Conservation (phyloP, 1,140 invertebrate species). For the Zaprionus inermis region DNA sequence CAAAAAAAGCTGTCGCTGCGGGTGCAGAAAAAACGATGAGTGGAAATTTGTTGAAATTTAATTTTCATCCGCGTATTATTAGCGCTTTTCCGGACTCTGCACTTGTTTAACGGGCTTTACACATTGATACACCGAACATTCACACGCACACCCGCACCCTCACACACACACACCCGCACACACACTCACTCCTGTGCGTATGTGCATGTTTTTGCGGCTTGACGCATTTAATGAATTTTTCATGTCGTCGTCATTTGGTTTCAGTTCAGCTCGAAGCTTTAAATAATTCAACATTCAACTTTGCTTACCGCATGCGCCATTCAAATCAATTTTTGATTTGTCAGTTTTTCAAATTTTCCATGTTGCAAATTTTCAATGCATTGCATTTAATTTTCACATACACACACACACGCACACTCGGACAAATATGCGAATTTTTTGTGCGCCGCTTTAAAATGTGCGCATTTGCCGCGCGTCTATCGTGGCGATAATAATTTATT, state of each 20-base stretch:
- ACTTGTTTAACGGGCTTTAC: conserved; percentile 9
- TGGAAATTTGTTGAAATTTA: conserved; percentile 10
- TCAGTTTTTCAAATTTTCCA: conserved; percentile 43
- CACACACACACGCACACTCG: background rate
- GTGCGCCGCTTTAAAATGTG: conserved; percentile 4
- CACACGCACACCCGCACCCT: too few species aligned
- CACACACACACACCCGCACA: background rate
- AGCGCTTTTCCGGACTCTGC: background rate
- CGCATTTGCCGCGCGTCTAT: conserved; percentile 1
- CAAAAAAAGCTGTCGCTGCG: conserved; percentile 10
- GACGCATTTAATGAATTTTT: conserved; percentile 77
- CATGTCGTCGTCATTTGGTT: conserved; percentile 57
- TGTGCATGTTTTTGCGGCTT: conserved; percentile 56
- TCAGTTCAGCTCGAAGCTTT: conserved; percentile 36
- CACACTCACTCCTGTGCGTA: background rate
- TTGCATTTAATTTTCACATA: conserved; percentile 25
- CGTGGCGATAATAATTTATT: conserved; percentile 62
- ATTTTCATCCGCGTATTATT: conserved; percentile 10
- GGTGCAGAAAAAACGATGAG: background rate
- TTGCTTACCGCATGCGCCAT: conserved; percentile 72
- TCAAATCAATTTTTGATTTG: conserved; percentile 81
- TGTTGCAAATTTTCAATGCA: conserved; percentile 32
- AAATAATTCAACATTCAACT: conserved; percentile 67
- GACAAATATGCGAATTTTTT: background rate
- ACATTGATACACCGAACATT: background rate